Base-by-base conservation (phyloP, 2,797 vertebrate species). In the Staurois parvus region DNA sequence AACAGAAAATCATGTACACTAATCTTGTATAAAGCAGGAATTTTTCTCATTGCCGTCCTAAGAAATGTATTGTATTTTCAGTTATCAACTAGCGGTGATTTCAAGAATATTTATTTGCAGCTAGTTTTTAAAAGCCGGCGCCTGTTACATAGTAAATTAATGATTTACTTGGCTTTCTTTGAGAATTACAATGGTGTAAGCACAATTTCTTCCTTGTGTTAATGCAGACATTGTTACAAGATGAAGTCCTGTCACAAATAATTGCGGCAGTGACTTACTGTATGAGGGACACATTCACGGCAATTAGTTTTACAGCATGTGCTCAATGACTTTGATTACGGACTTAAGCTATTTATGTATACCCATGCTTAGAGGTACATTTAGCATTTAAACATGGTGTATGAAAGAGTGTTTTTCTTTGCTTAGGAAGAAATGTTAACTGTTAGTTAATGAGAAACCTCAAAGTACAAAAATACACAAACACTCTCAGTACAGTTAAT, bases 261-360 rank as follows among this genome's bases (percentile, higher is more conserved):
- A 76, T 52, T 67, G 29, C 40, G 21, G 72, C 72, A 68, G 42
- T 76, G 64, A 76, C 59, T 45, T 56, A 69, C 72, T 42, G 29
- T 82, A 66, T 66, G 72, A 66, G 59, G 72, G 70, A 82, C 70
- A 74, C 72, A 52, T 83, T 83, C 59, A 83, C 29, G 32, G 81
- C 81, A 68, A 76, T 83, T 75, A 76, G 37, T 83, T 83, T 83
- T 66, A 82, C 19, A 45, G 80, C 72, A 66, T 26, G 28, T 82
- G 37, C 70, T 82, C 70, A 82, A 75, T 82, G 62, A 67, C 70
- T 40, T 66, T 82, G 56, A 82, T 74, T 67, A 74, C 42, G 21
- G 56, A 24, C 17, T 67, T 59, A 45, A 74, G 59, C 67, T 42
- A 37, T 74, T 74, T 66, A 66, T 67, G 70, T 56, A 74, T 29